These are phyloP conservation scores for Aphelocoma californica DNA, from an alignment of 2,797 vertebrate genomes.

Conservation along the genomic window DNA sequence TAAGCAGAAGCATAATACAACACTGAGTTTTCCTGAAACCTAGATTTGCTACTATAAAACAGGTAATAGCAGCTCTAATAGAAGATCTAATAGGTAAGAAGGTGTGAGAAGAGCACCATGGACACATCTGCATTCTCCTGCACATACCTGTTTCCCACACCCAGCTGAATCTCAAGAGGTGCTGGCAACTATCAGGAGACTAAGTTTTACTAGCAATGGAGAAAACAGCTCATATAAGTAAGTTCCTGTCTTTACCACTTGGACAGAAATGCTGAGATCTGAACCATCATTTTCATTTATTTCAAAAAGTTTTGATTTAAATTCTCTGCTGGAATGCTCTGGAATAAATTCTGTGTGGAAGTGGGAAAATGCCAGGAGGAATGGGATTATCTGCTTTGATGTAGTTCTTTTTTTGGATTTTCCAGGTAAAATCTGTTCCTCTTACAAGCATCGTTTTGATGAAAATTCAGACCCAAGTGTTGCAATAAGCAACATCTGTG, in stretches of 20 bases:
- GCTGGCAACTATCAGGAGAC: neutral
- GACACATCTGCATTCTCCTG: neutral
- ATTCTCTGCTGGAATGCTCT: neutral
- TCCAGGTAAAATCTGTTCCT: neutral
- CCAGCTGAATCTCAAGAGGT: neutral
- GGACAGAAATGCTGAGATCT: neutral
- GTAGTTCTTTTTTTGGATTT: neutral
- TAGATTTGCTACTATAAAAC: neutral
- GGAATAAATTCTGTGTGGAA: neutral
- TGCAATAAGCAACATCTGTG: neutral
- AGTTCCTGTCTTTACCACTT: neutral
- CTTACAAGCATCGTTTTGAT: neutral
- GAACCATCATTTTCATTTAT: neutral
- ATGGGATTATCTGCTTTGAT: neutral
- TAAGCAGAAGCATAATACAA: neutral
- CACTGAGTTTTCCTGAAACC: neutral
- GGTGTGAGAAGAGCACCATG: neutral
- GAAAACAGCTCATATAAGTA: neutral
- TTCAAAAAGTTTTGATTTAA: neutral
- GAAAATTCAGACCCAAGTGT: neutral
- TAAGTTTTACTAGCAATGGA: neutral
- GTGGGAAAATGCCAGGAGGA: neutral
- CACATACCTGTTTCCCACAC: neutral
- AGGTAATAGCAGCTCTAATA: neutral
- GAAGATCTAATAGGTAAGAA: neutral